phyloP scores from a whole-genome alignment of 92 coral and sea anemone species.

The Palythoa grandiflora region DNA sequence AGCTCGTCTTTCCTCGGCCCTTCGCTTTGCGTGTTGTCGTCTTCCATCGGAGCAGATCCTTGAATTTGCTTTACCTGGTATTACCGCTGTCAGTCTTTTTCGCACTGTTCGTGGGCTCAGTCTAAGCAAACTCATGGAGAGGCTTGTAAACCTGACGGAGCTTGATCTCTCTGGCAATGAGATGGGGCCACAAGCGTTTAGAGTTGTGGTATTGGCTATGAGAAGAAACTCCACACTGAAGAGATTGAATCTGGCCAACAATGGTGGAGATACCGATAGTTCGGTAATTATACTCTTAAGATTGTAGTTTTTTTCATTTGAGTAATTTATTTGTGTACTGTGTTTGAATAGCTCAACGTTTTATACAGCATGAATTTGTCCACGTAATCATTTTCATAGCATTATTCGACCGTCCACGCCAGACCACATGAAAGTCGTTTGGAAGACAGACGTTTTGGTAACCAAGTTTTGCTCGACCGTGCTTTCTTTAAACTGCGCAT shows the following conservation, averaged over 20 bases:
- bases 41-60: constrained; percentile 66
- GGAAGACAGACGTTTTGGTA: too few relatives aligned
- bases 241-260: constrained; percentile 68
- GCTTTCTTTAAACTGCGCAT: too few relatives aligned
- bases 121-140: constrained; percentile 34
- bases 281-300: constrained; percentile 62
- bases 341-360: too few relatives aligned
- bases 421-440: too few relatives aligned
- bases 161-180: constrained; percentile 71
- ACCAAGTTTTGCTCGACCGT: too few relatives aligned
- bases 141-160: constrained; percentile 55
- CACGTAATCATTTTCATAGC: too few relatives aligned
- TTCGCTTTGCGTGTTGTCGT: constrained; percentile 68
- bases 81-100: constrained; percentile 55
- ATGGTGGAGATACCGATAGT: constrained; percentile 72
- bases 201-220: constrained; percentile 72
- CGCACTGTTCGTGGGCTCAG: constrained; percentile 55
- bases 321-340: too few relatives aligned
- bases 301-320: not conserved
- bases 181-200: constrained; percentile 76
- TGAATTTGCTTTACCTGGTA: constrained; percentile 56
- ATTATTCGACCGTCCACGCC: too few relatives aligned
- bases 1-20: constrained; percentile 48
- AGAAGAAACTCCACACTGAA: constrained; percentile 55
- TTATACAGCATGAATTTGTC: too few relatives aligned